Conservation (phyloP, 2,113 vertebrate species). For the Erythrocercus mccallii region DNA sequence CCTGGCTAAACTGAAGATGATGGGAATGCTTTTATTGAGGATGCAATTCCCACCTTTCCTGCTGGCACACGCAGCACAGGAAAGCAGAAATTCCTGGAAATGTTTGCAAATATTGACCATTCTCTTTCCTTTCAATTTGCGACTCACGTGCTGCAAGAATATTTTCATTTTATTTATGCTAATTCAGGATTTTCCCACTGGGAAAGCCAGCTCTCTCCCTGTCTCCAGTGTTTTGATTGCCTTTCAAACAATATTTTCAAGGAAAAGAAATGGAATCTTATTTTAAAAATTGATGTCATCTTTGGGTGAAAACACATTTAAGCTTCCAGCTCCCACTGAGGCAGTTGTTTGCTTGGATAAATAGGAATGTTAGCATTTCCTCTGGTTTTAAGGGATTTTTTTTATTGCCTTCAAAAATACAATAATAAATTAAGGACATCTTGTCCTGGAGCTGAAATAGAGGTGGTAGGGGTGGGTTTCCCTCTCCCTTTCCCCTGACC, state of each 20-base stretch:
- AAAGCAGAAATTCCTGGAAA: neutral
- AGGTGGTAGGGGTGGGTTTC: conserved; percentile 38
- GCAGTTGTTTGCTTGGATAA: conserved; percentile 50
- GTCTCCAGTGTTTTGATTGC: neutral
- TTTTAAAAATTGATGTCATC: conserved; percentile 14
- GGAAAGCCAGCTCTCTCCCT: neutral
- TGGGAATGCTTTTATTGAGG: neutral
- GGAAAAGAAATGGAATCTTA: conserved; percentile 13
- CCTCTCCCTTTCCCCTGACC: conserved; percentile 69
- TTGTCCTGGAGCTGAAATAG: conserved; percentile 42
- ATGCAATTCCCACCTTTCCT: neutral
- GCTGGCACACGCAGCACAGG: neutral
- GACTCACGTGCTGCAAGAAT: neutral
- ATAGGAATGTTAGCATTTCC: conserved; percentile 54
- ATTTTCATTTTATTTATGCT: neutral
- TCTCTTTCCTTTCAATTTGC: neutral
- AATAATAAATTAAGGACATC: conserved; percentile 42
- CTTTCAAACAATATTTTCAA: neutral
- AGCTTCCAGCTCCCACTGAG: conserved; percentile 11
- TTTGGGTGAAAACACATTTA: neutral
- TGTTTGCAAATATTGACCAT: neutral
- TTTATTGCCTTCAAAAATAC: conserved; percentile 59
- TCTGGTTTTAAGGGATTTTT: conserved; percentile 54
- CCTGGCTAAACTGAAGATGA: neutral
- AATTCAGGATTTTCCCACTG: neutral